Evolutionary conservation across 2,113 vertebrate species (phyloP), one percentile per base, ranked within the genome.

Genomic region (Emydocephalus ijimae): DNA sequence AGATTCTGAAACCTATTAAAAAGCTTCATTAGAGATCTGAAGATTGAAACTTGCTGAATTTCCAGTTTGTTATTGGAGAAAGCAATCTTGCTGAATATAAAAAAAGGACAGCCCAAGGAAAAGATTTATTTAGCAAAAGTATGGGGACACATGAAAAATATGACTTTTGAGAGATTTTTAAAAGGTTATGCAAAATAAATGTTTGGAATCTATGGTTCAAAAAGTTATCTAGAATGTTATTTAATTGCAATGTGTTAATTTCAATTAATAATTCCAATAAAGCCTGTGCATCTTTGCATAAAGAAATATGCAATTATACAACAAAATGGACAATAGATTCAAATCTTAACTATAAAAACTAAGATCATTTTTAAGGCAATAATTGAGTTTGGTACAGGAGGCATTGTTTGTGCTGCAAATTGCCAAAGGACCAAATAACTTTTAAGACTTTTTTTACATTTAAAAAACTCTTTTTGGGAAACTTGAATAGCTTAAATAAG

Each of bases 1-100:
- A 0, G 99, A 99, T 95, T 99, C 99, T 0, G 99, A 99, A 98
- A 99, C 99, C 55, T 99, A 99, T 97, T 99, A 97, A 99, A 89
- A 93, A 91, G 94, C 88, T 34, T 64, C 5, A 94, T 94, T 93
- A n/a, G 88, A 93, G 93, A 88, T 93, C 92, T 85, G 64, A 88
- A 92, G 92, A 95, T 52, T 59, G 90, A 94, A 92, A 57, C 85
- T 85, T 0, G 34, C 93, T 95, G 95, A 97, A 91, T 91, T 95
- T 96, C 95, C 96, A 94, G 85, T 93, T 95, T 48, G 55, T 96
- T 97, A 95, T 96, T 96, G 81, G 94, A 95, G 94, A 96, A 96
- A 85, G 94, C 94, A 93, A 56, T 93, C 91, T 92, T 94, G 92
- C 94, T 94, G 93, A 95, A 3, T 59, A 61, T 91, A 94, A 89